Evolutionary conservation across 2,113 vertebrate species (phyloP).

Genomic region (Triplophysa rosa): DNA sequence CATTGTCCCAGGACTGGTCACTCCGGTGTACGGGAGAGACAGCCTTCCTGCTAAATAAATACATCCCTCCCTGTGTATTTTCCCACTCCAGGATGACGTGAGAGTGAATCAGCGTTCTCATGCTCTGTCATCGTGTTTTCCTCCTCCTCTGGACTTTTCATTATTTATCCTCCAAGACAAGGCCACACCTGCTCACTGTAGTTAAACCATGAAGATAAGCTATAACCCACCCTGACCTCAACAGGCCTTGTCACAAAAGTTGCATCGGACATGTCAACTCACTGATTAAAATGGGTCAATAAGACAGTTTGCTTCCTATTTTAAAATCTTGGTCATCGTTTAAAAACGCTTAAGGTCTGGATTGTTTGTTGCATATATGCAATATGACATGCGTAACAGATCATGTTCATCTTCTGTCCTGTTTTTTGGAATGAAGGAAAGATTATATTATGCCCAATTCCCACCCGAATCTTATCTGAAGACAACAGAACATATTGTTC

Average conservation of each 20-base stretch:
- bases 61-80: constrained; percentile 29
- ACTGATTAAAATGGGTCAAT: background rate
- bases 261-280: background rate
- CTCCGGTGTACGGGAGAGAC: constrained; percentile 30
- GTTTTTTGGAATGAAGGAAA: background rate
- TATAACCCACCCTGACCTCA: constrained; percentile 6
- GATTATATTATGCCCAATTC: background rate
- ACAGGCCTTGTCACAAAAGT: constrained; percentile 4
- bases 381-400: background rate
- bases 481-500: constrained; percentile 9
- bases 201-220: constrained; percentile 27
- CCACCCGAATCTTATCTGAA: background rate
- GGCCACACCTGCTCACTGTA: constrained; percentile 54
- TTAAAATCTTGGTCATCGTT: background rate
- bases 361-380: background rate
- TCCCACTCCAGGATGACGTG: constrained; percentile 19
- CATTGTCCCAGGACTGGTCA: background rate
- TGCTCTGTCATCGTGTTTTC: background rate
- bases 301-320: background rate
- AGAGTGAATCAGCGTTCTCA: constrained; percentile 35
- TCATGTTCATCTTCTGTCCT: background rate
- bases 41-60: constrained; percentile 48
- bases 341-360: background rate
- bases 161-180: constrained; percentile 48
- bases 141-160: constrained; percentile 1